A percentile compares a stretch with the other conserved stretches of the same genome.
Evolutionary conservation across 2,888 invertebrate genomes (phyloP).

Genomic region (Zygogramma bicolorata): DNA sequence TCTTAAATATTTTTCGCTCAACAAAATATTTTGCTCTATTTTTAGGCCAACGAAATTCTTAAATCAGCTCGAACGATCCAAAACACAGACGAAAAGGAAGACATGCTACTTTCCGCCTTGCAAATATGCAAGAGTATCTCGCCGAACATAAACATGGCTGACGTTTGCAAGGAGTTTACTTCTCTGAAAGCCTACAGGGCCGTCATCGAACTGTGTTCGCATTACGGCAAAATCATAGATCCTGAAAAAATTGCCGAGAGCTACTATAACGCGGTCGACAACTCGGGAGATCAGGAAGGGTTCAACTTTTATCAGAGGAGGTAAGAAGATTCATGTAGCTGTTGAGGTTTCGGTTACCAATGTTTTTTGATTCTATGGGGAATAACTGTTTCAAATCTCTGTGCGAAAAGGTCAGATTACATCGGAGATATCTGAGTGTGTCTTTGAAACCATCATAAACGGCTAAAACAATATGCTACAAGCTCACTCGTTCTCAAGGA

Average conservation of each 20-base stretch:
- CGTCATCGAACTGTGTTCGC: conserved; percentile 87
- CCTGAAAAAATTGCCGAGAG: conserved; percentile 89
- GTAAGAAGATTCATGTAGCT: conserved; percentile 31
- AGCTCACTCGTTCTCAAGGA: too few relatives aligned
- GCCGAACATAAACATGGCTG: conserved; percentile 85
- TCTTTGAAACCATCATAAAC: too few relatives aligned
- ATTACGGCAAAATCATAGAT: conserved; percentile 89
- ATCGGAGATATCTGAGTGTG: too few relatives aligned
- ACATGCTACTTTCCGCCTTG: conserved; percentile 82
- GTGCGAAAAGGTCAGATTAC: too few relatives aligned
- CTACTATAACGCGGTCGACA: conserved; percentile 88
- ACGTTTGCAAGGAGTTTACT: conserved; percentile 88
- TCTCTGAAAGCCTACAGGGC: conserved; percentile 87
- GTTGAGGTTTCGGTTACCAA: too few relatives aligned
- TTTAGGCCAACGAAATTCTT: conserved; percentile 87
- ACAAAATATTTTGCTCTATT: conserved; percentile 4
- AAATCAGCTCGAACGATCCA: conserved; percentile 82
- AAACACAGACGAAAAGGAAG: conserved; percentile 81
- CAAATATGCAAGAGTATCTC: conserved; percentile 90
- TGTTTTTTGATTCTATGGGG: too few relatives aligned
- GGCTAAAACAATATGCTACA: too few relatives aligned
- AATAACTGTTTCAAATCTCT: too few relatives aligned
- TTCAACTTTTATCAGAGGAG: conserved; percentile 57
- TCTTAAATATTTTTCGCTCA: background rate
- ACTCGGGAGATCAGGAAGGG: conserved; percentile 86